Evolutionary conservation across 2,113 vertebrate species (phyloP), one percentile per base, ranked within the genome.

Genomic region (Oreochromis niloticus): DNA sequence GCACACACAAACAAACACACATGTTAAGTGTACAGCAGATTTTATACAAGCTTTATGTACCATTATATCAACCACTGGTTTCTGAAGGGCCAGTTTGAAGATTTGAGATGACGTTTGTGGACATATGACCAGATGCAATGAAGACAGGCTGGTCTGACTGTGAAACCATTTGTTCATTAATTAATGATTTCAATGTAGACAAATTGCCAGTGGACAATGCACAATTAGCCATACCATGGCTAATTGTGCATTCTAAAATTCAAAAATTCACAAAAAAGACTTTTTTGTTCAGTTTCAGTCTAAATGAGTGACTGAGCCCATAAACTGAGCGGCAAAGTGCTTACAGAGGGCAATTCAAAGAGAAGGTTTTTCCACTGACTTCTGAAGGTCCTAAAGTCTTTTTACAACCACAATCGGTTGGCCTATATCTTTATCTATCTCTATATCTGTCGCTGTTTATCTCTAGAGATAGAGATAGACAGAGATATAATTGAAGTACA

Each of bases 221-320:
- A 56, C 61, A 11, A 4, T n/a, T 30, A 30, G 27, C 7, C 11
- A 19, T 63, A 0, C 0, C 0, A 3, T 56, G 11, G 22, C 16
- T 39, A 16, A n/a, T 2, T 2, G 8, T 52, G 4, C 1, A 14
- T 41, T 39, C 36, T 39, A 52, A 52, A 52, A 17, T 19, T n/a
- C 10, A 2, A 19, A 63, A 34, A 34, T 63, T 34, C 17, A 63
- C 16, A 63, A 19, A 61, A 61, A 10, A 63, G 0, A 34, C 30
- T 34, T 63, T 19, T 63, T 63, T 34, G 16, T 63, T 63, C 9
- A 63, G 9, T 7, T 34, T 63, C 30, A 19, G 16, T 6, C 3
- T 3, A n/a, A 36, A 36, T 63, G 17, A 57, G 12, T 57, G 24
- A 27, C 55, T 57, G 55, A 14, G 55, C 12, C 6, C 12, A 27